phyloP scores from a whole-genome alignment of 2,797 vertebrate species.

The Threskiornis aethiopicus region DNA sequence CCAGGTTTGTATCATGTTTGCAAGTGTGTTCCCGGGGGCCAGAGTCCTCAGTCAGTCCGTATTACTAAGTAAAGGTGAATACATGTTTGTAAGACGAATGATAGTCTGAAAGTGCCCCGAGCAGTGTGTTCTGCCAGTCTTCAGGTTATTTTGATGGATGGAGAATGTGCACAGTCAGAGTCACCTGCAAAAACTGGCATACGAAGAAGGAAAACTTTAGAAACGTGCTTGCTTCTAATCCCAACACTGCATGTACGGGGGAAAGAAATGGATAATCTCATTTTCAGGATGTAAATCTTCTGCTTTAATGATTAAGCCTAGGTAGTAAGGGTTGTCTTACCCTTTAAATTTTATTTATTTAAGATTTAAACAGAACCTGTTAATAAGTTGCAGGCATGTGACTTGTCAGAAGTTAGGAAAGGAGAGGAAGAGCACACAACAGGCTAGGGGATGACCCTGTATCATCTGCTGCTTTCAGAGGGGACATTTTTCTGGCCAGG shows the following conservation, averaged over 20 bases:
- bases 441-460: neutral
- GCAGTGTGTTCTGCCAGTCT: neutral
- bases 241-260: neutral
- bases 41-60: neutral
- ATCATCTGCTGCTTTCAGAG: neutral
- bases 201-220: neutral
- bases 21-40: neutral
- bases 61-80: neutral
- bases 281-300: neutral
- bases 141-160: neutral
- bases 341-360: neutral
- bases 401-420: neutral
- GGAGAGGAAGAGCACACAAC: neutral
- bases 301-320: neutral
- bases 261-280: neutral
- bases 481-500: neutral
- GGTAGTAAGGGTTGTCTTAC: neutral
- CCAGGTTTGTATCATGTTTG: constrained; percentile 60
- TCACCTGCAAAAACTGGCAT: neutral
- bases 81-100: neutral
- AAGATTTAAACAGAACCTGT: neutral
- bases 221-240: neutral
- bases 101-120: neutral
- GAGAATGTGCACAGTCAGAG: neutral
- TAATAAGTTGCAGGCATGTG: neutral